A percentile compares a stretch with the other conserved stretches of the same genome.
phyloP scores from a whole-genome alignment of 2,113 vertebrate genomes.

The Nibea albiflora region DNA sequence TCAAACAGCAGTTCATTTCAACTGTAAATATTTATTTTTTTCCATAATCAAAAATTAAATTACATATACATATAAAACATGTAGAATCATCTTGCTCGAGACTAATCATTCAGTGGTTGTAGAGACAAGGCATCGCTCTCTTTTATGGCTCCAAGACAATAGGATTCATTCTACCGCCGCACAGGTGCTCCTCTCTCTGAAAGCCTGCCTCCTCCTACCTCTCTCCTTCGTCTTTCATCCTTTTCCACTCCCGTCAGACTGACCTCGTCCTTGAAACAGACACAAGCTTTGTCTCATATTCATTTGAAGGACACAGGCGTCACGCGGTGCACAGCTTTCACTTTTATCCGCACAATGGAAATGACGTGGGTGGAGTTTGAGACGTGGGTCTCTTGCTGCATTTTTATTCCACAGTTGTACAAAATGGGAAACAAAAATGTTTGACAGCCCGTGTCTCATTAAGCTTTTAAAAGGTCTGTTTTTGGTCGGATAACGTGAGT shows the following conservation, averaged over 20 bases:
- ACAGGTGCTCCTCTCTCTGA: constrained; percentile 46
- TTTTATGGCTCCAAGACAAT: constrained; percentile 62
- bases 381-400: constrained; percentile 8
- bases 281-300: constrained; percentile 31
- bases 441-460: constrained; percentile 9
- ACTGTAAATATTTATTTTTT: constrained; percentile 71
- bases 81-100: constrained; percentile 46
- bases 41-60: constrained; percentile 74
- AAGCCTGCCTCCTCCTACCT: constrained; percentile 6
- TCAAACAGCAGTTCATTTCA: constrained; percentile 12
- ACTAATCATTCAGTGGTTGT: constrained; percentile 57
- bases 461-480: constrained; percentile 25
- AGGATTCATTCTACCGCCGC: constrained; percentile 47
- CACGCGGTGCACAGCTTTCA: constrained; percentile 52
- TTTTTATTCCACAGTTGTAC: constrained; percentile 25
- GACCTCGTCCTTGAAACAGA: constrained; percentile 53
- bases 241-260: constrained; percentile 3
- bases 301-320: constrained; percentile 35
- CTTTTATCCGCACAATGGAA: constrained; percentile 34
- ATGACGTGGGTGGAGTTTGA: constrained; percentile 1
- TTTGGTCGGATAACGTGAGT: constrained; percentile 7
- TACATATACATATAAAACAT: constrained; percentile 80
- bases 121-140: constrained; percentile 62
- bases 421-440: constrained; percentile 24
- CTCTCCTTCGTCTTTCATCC: neutral